phyloP scores from a whole-genome alignment of 1,140 invertebrate species.

The Antheraea mylitta region DNA sequence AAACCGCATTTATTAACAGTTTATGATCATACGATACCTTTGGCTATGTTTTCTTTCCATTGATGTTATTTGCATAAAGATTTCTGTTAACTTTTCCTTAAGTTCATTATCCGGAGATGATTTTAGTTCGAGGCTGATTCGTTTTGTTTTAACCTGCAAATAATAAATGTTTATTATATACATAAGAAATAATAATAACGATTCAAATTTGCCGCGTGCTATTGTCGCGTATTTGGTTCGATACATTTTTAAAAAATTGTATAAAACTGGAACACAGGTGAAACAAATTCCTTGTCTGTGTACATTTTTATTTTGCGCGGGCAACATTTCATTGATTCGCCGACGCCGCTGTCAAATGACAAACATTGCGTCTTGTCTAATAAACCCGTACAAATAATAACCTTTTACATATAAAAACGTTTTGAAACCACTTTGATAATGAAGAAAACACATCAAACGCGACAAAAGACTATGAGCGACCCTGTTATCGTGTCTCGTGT shows the following conservation, averaged over 20 bases:
- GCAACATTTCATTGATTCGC: constrained; percentile 50
- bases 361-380: constrained; percentile 50
- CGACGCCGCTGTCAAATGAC: constrained; percentile 72
- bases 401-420: constrained; percentile 13
- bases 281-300: too few relatives aligned
- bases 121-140: constrained; percentile 46
- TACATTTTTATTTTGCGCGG: constrained; percentile 13
- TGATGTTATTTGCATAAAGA: constrained; percentile 56
- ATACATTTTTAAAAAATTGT: neutral
- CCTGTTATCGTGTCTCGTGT: constrained; percentile 72
- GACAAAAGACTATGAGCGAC: constrained; percentile 67
- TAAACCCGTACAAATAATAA: constrained; percentile 18
- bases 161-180: constrained; percentile 15
- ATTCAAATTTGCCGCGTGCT: neutral
- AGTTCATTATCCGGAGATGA: constrained; percentile 43
- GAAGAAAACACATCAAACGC: constrained; percentile 65
- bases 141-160: constrained; percentile 49
- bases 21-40: constrained; percentile 1
- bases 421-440: constrained; percentile 40
- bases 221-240: neutral
- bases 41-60: constrained; percentile 37
- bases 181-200: neutral
- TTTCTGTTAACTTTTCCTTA: constrained; percentile 44
- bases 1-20: neutral
- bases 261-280: too few relatives aligned